phyloP scores from a whole-genome alignment of 2,888 invertebrate species.

The Drosophila tanythrix region DNA sequence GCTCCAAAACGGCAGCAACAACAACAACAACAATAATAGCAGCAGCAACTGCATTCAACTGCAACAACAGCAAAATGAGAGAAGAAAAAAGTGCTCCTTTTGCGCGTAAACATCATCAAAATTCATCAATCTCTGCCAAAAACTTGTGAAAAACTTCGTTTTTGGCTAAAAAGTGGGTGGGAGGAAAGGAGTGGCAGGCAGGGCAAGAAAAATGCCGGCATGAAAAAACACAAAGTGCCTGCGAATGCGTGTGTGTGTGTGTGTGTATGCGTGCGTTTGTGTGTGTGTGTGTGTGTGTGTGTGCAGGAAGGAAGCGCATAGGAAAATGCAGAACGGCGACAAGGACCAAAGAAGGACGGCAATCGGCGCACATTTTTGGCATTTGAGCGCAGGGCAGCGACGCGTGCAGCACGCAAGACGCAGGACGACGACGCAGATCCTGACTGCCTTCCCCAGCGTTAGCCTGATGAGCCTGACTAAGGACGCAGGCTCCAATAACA shows the following conservation, averaged over 20 bases:
- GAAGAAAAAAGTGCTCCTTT: constrained; percentile 61
- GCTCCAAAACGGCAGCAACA: constrained; percentile 27
- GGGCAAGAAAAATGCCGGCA: constrained; percentile 32
- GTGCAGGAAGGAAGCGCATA: constrained; percentile 51
- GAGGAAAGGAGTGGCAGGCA: not conserved
- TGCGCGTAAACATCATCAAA: constrained; percentile 83
- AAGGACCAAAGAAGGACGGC: constrained; percentile 28
- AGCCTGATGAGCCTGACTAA: constrained; percentile 71
- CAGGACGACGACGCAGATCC: constrained; percentile 29
- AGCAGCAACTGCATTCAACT: constrained; percentile 21
- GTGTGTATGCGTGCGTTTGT: constrained; percentile 11
- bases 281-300: constrained; percentile 11
- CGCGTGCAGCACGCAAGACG: constrained; percentile 76
- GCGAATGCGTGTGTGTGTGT: constrained; percentile 27
- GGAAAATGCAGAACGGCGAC: constrained; percentile 37
- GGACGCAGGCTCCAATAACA: constrained; percentile 25
- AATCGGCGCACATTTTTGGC: constrained; percentile 70
- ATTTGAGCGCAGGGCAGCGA: constrained; percentile 75
- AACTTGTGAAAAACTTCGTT: constrained; percentile 78
- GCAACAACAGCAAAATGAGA: constrained; percentile 1
- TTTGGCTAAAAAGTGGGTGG: constrained; percentile 28
- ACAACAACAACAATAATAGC: constrained; percentile 4
- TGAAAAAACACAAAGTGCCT: constrained; percentile 47
- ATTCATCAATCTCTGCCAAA: constrained; percentile 84
- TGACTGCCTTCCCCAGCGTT: constrained; percentile 23